Conservation (phyloP, 2,113 vertebrate species). For the Indicator indicator region DNA sequence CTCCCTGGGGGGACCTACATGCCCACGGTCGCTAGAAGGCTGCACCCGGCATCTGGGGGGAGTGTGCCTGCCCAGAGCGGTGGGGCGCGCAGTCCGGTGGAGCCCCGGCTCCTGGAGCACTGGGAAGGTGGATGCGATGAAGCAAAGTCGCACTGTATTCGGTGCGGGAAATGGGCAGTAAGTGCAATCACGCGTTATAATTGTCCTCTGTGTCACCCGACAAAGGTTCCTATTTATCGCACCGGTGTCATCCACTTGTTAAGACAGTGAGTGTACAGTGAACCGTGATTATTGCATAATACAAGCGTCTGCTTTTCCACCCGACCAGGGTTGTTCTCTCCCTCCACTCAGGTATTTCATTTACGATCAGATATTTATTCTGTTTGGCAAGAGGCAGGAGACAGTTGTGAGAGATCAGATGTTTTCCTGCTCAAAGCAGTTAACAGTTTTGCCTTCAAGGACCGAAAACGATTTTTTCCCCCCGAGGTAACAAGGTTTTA, state of each 20-base stretch:
- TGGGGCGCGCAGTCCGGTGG: neutral
- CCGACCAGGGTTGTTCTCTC: neutral
- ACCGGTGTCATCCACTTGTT: neutral
- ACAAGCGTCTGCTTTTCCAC: neutral
- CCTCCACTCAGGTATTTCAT: slow-evolving; percentile 24
- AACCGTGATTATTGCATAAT: neutral
- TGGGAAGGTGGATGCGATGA: neutral
- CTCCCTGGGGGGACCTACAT: too few relatives aligned
- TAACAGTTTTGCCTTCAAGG: slow-evolving; percentile 42
- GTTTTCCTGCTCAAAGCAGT: neutral
- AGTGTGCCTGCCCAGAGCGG: neutral
- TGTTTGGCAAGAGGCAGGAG: neutral
- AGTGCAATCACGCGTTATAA: slow-evolving; percentile 20
- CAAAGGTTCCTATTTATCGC: neutral
- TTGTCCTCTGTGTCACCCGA: slow-evolving; percentile 45
- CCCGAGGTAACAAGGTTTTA: neutral
- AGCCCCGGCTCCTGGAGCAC: neutral
- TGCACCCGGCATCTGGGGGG: neutral
- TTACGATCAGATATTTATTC: slow-evolving; percentile 4
- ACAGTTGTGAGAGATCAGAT: slow-evolving; percentile 1
- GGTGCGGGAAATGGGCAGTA: neutral
- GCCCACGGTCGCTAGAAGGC: neutral
- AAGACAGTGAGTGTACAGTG: neutral
- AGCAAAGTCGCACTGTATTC: neutral
- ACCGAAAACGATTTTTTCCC: neutral